Conservation (phyloP, 2,113 vertebrate species). For the Campylomormyrus tamandua region DNA sequence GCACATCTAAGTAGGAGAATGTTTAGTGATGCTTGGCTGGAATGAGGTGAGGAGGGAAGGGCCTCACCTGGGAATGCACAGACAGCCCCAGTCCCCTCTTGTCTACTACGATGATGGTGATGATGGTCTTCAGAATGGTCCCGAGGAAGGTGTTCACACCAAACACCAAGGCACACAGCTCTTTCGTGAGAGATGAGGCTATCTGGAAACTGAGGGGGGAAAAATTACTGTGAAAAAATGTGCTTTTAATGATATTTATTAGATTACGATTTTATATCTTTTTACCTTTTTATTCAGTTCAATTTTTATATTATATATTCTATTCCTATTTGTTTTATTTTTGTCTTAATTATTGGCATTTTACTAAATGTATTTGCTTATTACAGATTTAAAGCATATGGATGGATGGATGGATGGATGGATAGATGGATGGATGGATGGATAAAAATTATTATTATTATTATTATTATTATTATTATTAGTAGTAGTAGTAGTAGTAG, state of each 20-base stretch:
- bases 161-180: slow-evolving; percentile 87
- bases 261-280: background rate
- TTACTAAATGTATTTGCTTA: background rate
- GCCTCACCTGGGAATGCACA: slow-evolving; percentile 70
- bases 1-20: background rate
- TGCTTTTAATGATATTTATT: background rate
- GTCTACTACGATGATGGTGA: slow-evolving; percentile 73
- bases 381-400: background rate
- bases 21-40: background rate
- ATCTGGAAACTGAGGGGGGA: slow-evolving; percentile 78
- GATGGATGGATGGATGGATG: too few relatives aligned
- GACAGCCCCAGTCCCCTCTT: slow-evolving; percentile 69
- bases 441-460: background rate
- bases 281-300: background rate
- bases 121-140: slow-evolving; percentile 73
- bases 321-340: background rate
- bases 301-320: background rate
- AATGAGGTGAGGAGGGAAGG: background rate
- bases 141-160: slow-evolving; percentile 88
- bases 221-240: background rate
- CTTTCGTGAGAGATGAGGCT: slow-evolving; percentile 80
- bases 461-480: background rate
- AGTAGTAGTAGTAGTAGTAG: too few relatives aligned
- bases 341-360: background rate
- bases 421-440: too few relatives aligned